Percentiles rank a stretch among this genome's conserved stretches.
These are phyloP conservation scores for Cataglyphis livida DNA, from an alignment of 2,888 invertebrate genomes.

Conservation along the genomic window DNA sequence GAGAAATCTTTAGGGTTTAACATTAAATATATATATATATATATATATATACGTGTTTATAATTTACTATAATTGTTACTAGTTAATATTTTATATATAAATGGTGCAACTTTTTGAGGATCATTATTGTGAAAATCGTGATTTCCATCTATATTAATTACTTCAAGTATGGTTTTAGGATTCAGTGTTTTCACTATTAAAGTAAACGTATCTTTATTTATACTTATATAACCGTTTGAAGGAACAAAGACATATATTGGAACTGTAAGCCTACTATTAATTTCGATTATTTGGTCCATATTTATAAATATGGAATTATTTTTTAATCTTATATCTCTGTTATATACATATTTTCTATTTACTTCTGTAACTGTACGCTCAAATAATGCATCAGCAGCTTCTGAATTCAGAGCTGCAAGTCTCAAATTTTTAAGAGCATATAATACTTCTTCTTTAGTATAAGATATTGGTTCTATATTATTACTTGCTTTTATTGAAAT, in stretches of 20 bases:
- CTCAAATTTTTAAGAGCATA: constrained; percentile 86
- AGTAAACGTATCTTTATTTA: fast-evolving
- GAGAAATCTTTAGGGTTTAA: background rate
- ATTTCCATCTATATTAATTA: constrained; percentile 86
- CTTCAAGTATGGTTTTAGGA: constrained; percentile 21
- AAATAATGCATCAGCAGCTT: constrained; percentile 86
- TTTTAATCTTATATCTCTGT: constrained; percentile 87
- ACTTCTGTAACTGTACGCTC: constrained; percentile 85
- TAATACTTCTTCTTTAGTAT: constrained; percentile 86
- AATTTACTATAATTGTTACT: constrained; percentile 22
- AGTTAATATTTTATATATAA: constrained; percentile 86
- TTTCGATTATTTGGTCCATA: constrained; percentile 27
- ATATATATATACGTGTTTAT: constrained; percentile 1
- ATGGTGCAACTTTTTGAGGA: constrained; percentile 87
- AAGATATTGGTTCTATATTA: constrained; percentile 77
- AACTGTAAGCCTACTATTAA: constrained; percentile 59
- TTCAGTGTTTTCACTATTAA: background rate
- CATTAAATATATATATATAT: background rate
- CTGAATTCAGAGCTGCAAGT: constrained; percentile 81
- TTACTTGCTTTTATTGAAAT: constrained; percentile 79
- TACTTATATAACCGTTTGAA: background rate
- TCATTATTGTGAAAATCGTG: constrained; percentile 89
- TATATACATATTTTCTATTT: constrained; percentile 86
- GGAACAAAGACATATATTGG: constrained; percentile 63
- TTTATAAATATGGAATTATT: constrained; percentile 78